phyloP scores from a whole-genome alignment of 2,113 vertebrate species.

The Strix aluco region DNA sequence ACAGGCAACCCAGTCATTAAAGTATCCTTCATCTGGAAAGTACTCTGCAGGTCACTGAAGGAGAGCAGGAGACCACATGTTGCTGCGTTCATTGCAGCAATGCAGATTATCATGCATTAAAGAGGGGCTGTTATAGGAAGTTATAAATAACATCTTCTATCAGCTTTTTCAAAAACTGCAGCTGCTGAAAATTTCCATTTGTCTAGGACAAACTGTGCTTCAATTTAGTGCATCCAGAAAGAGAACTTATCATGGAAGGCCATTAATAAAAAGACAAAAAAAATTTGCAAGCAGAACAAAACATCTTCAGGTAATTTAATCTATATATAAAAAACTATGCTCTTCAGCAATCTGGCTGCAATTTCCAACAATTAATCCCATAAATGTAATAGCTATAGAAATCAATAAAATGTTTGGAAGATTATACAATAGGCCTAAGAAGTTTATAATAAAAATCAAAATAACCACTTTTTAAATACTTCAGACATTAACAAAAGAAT shows the following conservation, averaged over 20 bases:
- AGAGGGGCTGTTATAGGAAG: background rate
- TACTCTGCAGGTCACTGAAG: background rate
- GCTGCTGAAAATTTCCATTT: constrained; percentile 26
- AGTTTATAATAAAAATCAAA: background rate
- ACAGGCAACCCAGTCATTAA: background rate
- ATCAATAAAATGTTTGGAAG: background rate
- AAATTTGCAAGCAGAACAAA: background rate
- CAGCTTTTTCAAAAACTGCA: background rate
- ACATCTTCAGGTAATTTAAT: background rate
- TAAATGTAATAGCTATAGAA: background rate
- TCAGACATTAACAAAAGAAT: background rate
- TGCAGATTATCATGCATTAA: background rate
- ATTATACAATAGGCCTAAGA: background rate
- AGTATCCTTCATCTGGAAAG: background rate
- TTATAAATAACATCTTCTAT: constrained; percentile 29
- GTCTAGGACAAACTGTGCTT: background rate
- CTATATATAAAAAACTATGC: background rate
- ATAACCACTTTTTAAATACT: background rate
- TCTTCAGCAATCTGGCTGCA: background rate
- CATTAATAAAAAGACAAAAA: background rate
- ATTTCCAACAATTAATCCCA: background rate
- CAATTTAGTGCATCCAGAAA: background rate
- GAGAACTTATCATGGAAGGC: background rate
- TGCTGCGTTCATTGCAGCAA: background rate
- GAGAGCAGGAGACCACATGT: background rate